Conservation (phyloP, 1,140 invertebrate genomes). For the Copidosoma floridanum region DNA sequence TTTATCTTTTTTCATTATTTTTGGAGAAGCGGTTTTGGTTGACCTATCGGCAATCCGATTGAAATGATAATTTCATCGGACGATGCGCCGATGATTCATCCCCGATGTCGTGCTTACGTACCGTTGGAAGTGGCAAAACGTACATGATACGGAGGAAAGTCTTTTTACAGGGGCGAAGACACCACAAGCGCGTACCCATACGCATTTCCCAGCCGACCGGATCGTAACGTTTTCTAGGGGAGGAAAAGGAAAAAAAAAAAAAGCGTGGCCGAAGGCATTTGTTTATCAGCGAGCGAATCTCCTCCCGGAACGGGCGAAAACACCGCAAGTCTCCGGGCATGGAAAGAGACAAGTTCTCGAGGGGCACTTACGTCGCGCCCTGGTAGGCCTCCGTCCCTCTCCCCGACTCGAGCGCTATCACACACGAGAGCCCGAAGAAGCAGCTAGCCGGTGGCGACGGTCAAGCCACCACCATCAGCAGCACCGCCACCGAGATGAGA, state of each 20-base stretch:
- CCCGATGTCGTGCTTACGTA: too few relatives aligned
- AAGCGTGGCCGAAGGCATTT: not conserved
- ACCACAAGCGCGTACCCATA: not conserved
- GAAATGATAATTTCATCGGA: too few relatives aligned
- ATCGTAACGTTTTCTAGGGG: not conserved
- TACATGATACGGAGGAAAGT: too few relatives aligned
- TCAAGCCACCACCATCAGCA: slow-evolving; percentile 14
- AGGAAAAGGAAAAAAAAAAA: not conserved
- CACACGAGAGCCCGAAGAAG: not conserved
- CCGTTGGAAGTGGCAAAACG: too few relatives aligned
- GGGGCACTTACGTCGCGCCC: slow-evolving; percentile 1
- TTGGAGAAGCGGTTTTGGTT: too few relatives aligned
- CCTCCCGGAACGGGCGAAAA: slow-evolving; percentile 10
- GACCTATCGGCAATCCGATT: too few relatives aligned
- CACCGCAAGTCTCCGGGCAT: slow-evolving; percentile 10
- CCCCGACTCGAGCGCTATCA: not conserved
- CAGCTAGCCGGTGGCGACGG: slow-evolving; percentile 1
- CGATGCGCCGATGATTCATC: too few relatives aligned
- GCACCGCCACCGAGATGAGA: slow-evolving; percentile 51
- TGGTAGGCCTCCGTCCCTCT: too few relatives aligned
- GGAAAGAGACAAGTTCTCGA: not conserved
- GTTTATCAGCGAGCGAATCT: slow-evolving; percentile 17
- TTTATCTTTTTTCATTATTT: too few relatives aligned
- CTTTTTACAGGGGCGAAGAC: too few relatives aligned
- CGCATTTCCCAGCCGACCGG: not conserved